These are phyloP conservation scores for Camelus bactrianus DNA, from an alignment of 2,113 vertebrate species.

Conservation along the genomic window DNA sequence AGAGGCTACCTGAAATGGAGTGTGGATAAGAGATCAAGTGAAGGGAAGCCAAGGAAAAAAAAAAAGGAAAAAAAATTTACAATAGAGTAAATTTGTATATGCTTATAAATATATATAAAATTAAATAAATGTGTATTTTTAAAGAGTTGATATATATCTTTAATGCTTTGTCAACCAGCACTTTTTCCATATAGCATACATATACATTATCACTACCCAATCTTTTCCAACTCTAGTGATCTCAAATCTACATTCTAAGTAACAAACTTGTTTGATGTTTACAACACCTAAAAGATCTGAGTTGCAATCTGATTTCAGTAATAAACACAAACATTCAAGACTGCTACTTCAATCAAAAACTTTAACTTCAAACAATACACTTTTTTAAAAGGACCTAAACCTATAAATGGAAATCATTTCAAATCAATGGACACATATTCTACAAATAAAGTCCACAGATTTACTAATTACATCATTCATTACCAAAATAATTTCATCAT, in stretches of 20 bases:
- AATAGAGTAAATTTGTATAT: neutral
- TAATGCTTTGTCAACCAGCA: neutral
- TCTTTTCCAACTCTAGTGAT: neutral
- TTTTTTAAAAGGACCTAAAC: neutral
- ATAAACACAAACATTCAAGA: neutral
- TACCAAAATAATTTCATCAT: neutral
- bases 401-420: slow-evolving; percentile 25
- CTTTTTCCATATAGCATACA: neutral
- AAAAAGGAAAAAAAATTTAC: neutral
- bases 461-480: neutral
- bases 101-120: neutral
- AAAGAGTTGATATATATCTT: neutral
- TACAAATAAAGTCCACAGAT: slow-evolving; percentile 5
- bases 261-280: neutral
- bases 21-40: neutral
- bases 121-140: neutral
- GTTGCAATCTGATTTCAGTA: neutral
- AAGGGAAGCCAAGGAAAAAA: neutral
- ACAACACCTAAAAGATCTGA: neutral
- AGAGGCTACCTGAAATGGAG: neutral
- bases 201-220: neutral
- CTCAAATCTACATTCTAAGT: neutral
- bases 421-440: neutral
- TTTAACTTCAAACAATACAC: neutral
- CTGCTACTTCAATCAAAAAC: neutral